Percentiles rank a stretch among this genome's conserved stretches.
phyloP scores from a whole-genome alignment of 2,797 vertebrate species.

The Clarias fuscus region DNA sequence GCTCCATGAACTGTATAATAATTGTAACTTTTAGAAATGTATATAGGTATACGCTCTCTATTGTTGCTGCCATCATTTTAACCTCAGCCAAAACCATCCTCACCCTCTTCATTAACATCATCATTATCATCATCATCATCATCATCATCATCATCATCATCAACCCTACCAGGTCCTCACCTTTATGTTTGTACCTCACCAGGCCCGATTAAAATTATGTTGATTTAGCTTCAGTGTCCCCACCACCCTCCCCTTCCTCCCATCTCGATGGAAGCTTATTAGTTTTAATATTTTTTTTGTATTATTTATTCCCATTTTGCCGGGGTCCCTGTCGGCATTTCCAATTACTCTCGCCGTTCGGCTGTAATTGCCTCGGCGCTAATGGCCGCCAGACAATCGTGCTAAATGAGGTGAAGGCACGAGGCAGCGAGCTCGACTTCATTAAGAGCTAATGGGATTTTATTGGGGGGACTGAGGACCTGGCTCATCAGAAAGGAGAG shows the following conservation, averaged over 20 bases:
- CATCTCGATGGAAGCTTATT: conserved; percentile 93
- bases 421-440: conserved; percentile 99
- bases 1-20: conserved; percentile 2
- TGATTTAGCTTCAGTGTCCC: conserved; percentile 93
- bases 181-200: conserved; percentile 63
- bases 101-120: conserved; percentile 48
- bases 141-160: conserved; percentile 61
- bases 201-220: conserved; percentile 99
- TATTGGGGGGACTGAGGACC: conserved; percentile 82
- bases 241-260: conserved; percentile 72
- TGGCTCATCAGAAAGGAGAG: conserved; percentile 81
- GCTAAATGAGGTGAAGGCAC: conserved; percentile 99
- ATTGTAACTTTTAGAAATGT: neutral
- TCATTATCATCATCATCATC: conserved; percentile 59
- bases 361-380: conserved; percentile 99
- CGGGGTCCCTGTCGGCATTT: conserved; percentile 99
- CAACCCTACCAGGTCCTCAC: conserved; percentile 60
- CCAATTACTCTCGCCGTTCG: conserved; percentile 99
- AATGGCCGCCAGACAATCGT: conserved; percentile 99
- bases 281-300: conserved; percentile 91
- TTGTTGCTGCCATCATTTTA: conserved; percentile 17
- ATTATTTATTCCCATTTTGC: conserved; percentile 99
- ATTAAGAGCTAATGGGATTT: conserved; percentile 99
- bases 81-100: conserved; percentile 24
- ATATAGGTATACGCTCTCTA: neutral